phyloP scores from a whole-genome alignment of 1,140 invertebrate species.

The Calliphora vicina region DNA sequence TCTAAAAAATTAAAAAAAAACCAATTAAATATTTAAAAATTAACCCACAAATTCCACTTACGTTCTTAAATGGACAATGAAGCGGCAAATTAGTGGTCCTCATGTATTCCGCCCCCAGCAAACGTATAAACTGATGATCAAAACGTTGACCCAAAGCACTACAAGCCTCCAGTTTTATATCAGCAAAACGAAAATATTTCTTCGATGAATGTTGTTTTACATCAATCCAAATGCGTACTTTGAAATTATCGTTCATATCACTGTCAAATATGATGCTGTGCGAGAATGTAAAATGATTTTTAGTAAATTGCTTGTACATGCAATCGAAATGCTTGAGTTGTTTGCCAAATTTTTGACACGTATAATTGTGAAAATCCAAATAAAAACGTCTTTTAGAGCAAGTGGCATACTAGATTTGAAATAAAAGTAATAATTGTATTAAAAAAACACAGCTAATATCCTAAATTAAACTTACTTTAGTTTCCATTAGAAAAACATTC shows the following conservation, averaged over 20 bases:
- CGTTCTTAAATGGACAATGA: not conserved
- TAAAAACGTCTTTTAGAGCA: not conserved
- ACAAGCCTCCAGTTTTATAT: not conserved
- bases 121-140: not conserved
- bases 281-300: not conserved
- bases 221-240: not conserved
- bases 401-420: not conserved
- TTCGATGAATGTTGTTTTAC: not conserved
- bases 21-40: not conserved
- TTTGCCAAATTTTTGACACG: not conserved
- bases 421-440: too few species aligned
- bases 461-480: not conserved
- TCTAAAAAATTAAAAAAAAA: not conserved
- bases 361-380: not conserved
- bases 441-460: too few species aligned
- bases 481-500: not conserved
- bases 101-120: not conserved
- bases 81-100: not conserved
- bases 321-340: not conserved
- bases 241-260: not conserved
- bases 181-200: not conserved
- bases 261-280: not conserved
- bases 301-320: not conserved
- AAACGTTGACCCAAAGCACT: not conserved
- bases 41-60: not conserved